A percentile compares a stretch with the other conserved stretches of the same genome.
Conservation (phyloP, 2,888 invertebrate genomes). For the Tachina lurida region DNA sequence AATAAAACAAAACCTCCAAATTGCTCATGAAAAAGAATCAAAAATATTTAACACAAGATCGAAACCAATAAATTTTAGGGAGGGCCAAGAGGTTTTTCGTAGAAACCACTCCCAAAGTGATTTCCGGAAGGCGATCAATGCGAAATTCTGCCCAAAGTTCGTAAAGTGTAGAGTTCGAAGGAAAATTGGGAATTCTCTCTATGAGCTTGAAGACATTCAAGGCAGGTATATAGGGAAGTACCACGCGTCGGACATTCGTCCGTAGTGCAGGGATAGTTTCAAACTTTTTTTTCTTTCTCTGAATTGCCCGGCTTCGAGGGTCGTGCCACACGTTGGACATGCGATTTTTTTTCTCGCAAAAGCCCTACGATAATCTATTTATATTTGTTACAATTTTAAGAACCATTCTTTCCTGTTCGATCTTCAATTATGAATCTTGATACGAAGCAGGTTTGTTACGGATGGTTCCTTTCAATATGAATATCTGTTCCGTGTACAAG, state of each 20-base stretch:
- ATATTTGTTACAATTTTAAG: too few species aligned
- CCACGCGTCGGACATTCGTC: conserved; percentile 1
- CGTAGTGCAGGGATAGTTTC: too few species aligned
- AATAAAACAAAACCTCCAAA: background rate
- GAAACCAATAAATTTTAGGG: background rate
- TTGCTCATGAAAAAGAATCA: background rate
- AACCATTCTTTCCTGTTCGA: background rate
- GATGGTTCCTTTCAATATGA: background rate
- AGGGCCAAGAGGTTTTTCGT: background rate
- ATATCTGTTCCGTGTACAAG: too few species aligned
- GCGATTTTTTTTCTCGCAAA: too few species aligned
- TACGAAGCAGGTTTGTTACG: conserved; percentile 14
- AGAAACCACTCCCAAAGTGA: background rate
- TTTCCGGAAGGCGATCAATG: background rate
- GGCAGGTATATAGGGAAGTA: background rate
- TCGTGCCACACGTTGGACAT: background rate
- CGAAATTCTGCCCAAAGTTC: background rate
- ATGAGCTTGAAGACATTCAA: background rate
- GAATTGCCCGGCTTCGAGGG: conserved; percentile 3
- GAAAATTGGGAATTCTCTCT: background rate
- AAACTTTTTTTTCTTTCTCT: too few species aligned
- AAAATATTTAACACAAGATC: background rate
- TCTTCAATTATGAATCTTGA: background rate
- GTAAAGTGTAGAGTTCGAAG: background rate
- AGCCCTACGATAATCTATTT: too few species aligned